Evolutionary conservation across 2,113 vertebrate species (phyloP), one percentile per base, ranked within the genome.

Genomic region (Oryzias curvinotus): DNA sequence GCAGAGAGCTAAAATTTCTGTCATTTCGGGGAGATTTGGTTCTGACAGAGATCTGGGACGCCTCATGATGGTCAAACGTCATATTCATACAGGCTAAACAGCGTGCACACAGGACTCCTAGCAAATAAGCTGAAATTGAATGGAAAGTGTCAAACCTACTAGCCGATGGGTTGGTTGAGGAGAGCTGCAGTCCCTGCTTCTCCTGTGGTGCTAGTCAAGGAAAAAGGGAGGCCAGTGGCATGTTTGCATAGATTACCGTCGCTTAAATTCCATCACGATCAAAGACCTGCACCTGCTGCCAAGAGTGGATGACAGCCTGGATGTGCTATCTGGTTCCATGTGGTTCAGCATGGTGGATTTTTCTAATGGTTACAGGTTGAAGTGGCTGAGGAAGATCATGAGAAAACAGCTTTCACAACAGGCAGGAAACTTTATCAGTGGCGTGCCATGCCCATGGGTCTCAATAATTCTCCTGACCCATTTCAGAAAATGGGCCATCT

Each of bases 301-400:
- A 0, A 1, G 61, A 21, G 19, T 50, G 3, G 48, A 50, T 50
- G 48, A 48, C 10, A 46, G 14, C 14, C 45, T 46, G 14, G 45
- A 46, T 46, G 45, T 16, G 15, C 45, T n/a, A 17, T 14, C 3
- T 1, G 17, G 45, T 4, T 46, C 43, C 1, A 0, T 4, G 12
- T 52, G 56, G 41, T 68, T 68, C 43, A 60, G 25, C 7, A 68
- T 50, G 0, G 17, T 68, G 8, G 50, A 68, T 14, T 54, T 61
- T 23, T 23, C 21, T 23, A 23, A 23, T 23, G 21, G 21, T 23
- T 23, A 23, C 47, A 1, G 25, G 55, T 16, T 23, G 41, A 42
- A 21, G 26, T 64, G 2, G 60, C n/a, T 1, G 30, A 57, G n/a
- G 53, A 51, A 15, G 57, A 62, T 45, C 1, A 14, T 0, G 47